Base-by-base conservation (phyloP, 2,888 invertebrate species). In the Nomada ruficornis region DNA sequence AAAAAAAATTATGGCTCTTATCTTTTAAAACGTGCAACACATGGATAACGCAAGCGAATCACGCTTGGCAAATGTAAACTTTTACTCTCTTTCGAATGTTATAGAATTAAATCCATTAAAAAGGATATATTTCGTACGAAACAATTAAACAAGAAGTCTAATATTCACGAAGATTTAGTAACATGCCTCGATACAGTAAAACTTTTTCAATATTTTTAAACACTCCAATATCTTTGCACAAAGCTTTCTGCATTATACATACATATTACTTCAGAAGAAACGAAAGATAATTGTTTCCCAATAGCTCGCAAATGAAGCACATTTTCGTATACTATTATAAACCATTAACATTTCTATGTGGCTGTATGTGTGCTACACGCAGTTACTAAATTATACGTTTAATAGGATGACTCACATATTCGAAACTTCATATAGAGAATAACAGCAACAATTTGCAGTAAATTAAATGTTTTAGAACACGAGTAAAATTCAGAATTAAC, bases 341-440 rank as follows among this genome's bases (percentile, higher is more conserved):
- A 64, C 7, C 42, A 64, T 15, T 42, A 63, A n/a, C 9, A 72
- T 64, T 65, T 65, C 63, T 23, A 54, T 54, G 10, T 13, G 20
- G 42, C 23, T 42, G 52, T 15, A 42, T 42, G 52, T 42, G 52
- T 42, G n/a, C 23, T 47, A 57, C 44, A 36, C 73, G 47, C 54
- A 47, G 63, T n/a, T 63, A 52, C 29, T 73, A 47, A 73, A 65
- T 73, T 73, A 73, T 73, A 26, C 55, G 57, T 65, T 73, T 73
- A 57, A 73, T 73, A 65, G 73, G 13, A 55, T 65, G 65, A 73
- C 55, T 73, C 47, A 57, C 13, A 29, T 57, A 23, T 73, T 73
- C 73, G 73, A 65, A 73, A 73, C 65, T 57, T 73, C 55, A 57
- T 57, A 70, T 50, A 55, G 11, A 47, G 65, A 44, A 20, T 55